phyloP scores from a whole-genome alignment of 2,888 invertebrate species.

The Eupithecia tripunctaria region DNA sequence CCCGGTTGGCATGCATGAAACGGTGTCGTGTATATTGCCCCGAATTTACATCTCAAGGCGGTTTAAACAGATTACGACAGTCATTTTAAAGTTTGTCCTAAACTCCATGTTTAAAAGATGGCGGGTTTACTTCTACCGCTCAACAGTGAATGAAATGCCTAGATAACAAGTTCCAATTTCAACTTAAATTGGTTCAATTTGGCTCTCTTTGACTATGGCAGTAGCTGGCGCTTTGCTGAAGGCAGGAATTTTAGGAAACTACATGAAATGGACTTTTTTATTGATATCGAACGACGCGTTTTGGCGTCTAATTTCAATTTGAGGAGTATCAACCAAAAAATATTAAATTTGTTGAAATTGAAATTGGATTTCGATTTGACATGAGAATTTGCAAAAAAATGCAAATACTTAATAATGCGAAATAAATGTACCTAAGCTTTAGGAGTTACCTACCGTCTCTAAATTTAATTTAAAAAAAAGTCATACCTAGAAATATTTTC shows the following conservation, averaged over 20 bases:
- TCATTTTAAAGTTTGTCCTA: slow-evolving; percentile 8
- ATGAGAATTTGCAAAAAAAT: too few species aligned
- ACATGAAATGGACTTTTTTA: background rate
- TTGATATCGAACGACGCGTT: too few species aligned
- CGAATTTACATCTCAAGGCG: slow-evolving; percentile 18
- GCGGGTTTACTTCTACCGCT: background rate
- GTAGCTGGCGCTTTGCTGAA: background rate
- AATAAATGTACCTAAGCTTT: too few species aligned
- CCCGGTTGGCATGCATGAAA: slow-evolving; percentile 51
- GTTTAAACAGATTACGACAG: slow-evolving; percentile 7
- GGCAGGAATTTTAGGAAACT: background rate
- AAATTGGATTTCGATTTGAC: too few species aligned
- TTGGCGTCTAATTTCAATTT: too few species aligned
- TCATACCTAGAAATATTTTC: background rate
- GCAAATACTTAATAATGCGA: too few species aligned
- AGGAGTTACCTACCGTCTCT: background rate
- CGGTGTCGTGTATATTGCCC: slow-evolving; percentile 7
- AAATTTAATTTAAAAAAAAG: background rate
- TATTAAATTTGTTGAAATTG: too few species aligned
- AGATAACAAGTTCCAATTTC: background rate
- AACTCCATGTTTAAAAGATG: background rate
- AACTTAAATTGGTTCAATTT: background rate
- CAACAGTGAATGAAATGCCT: background rate
- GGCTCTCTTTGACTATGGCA: background rate
- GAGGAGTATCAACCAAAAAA: too few species aligned